Conservation (phyloP, 2,888 invertebrate species). For the Caenorhabditis japonica region DNA sequence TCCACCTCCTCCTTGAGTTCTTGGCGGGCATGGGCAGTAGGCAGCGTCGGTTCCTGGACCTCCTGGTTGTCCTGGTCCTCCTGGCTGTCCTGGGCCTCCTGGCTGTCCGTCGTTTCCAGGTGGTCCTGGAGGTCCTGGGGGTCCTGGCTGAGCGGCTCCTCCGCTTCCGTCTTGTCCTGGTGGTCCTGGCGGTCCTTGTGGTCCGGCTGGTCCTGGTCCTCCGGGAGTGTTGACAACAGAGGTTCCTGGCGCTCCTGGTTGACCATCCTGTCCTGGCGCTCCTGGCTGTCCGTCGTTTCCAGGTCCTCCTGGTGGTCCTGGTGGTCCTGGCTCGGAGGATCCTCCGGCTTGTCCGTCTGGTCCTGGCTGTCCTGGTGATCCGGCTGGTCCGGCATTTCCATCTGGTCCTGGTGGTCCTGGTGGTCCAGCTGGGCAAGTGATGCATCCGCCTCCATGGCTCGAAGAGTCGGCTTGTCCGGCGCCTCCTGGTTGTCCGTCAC, state of each 20-base stretch:
- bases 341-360: slow-evolving; percentile 45
- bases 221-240: slow-evolving; percentile 26
- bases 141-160: slow-evolving; percentile 58
- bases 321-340: slow-evolving; percentile 37
- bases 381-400: slow-evolving; percentile 45
- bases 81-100: slow-evolving; percentile 39
- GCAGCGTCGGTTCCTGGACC: slow-evolving; percentile 53
- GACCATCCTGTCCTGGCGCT: slow-evolving; percentile 48
- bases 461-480: slow-evolving; percentile 41
- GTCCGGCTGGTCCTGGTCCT: slow-evolving; percentile 50
- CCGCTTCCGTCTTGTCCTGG: slow-evolving; percentile 37
- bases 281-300: slow-evolving; percentile 54
- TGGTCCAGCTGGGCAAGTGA: slow-evolving; percentile 55
- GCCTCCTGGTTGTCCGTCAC: slow-evolving; percentile 41
- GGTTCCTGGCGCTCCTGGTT: slow-evolving; percentile 47
- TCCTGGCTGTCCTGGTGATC: slow-evolving; percentile 50
- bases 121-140: slow-evolving; percentile 62
- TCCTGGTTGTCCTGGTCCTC: slow-evolving; percentile 33
- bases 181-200: slow-evolving; percentile 49
- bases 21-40: slow-evolving; percentile 57
- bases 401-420: slow-evolving; percentile 55
- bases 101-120: slow-evolving; percentile 52
- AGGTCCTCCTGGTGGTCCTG: slow-evolving; percentile 50
- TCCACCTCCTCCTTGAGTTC: slow-evolving; percentile 52
- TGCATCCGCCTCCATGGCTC: slow-evolving; percentile 29